Evolutionary conservation across 2,113 vertebrate genomes (phyloP), one percentile per base, ranked within the genome.

Genomic region (Dryoscopus gambensis): DNA sequence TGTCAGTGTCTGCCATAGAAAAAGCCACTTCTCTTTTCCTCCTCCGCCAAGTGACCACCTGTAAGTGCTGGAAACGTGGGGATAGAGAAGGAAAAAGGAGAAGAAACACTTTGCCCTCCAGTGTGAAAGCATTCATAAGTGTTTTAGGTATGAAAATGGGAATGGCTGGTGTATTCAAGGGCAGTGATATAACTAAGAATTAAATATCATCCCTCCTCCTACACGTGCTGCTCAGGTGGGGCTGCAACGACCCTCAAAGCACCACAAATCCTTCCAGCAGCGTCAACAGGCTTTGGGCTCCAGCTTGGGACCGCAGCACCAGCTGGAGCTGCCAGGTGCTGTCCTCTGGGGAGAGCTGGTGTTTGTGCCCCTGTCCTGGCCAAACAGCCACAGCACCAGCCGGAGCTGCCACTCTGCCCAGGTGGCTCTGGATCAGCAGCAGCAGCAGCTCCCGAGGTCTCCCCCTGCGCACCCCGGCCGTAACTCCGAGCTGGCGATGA

Each of bases 331-430:
- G 49, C n/a, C 3, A 5, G 49, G 30, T 40, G 44, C 59, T 60
- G 33, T 88, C 49, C 74, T 73, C 37, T 18, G 37, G 64, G 37
- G 37, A 40, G 42, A 80, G 27, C 8, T 81, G 55, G 40, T 5
- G 0, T 50, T 57, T 37, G 28, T 22, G 8, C 16, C 76, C 55
- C 16, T 46, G 33, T 92, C 64, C 69, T 35, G n/a, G 50, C 7
- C 0, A 13, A 21, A 30, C 10, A 63, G 55, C 11, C 11, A 0
- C 55, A 71, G 70, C 65, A 50, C 4, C 4, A 0, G 2, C 75
- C 60, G 78, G 71, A 89, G 82, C 55, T 81, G 73, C 69, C 44
- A 3, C 21, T 28, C 14, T 15, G 8, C 46, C 62, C 78, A 56
- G 47, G 42, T 57, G 23, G 39, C n/a, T 40, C 3, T 20, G 83